A percentile compares a stretch with the other conserved stretches of the same genome.
These are phyloP conservation scores for Pandemis cinnamomeana DNA, from an alignment of 2,888 invertebrate genomes.

Conservation along the genomic window DNA sequence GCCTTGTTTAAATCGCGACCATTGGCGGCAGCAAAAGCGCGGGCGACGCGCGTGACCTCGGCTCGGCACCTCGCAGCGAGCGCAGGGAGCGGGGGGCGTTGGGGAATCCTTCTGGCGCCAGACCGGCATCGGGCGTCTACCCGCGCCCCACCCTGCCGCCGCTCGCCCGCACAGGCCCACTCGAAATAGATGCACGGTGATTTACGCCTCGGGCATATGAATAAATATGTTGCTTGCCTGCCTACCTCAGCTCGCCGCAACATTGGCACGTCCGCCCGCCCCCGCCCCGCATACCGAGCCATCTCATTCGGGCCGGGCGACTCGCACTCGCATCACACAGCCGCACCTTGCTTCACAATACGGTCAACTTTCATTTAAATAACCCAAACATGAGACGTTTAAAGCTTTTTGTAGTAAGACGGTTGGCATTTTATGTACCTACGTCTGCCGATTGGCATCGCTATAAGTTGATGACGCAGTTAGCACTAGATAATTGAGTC, in stretches of 20 bases:
- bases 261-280: constrained; percentile 80
- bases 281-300: constrained; percentile 68
- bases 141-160: constrained; percentile 65
- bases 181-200: constrained; percentile 83
- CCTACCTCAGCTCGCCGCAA: constrained; percentile 59
- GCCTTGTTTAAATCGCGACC: constrained; percentile 36
- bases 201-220: constrained; percentile 83
- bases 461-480: constrained; percentile 3
- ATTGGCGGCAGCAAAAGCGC: constrained; percentile 45
- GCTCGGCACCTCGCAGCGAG: constrained; percentile 50
- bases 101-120: constrained; percentile 86
- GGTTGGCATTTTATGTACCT: constrained; percentile 10
- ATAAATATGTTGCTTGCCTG: constrained; percentile 81
- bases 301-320: constrained; percentile 41
- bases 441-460: constrained; percentile 1
- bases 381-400: constrained; percentile 19
- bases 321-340: constrained; percentile 35
- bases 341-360: constrained; percentile 41
- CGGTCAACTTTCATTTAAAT: constrained; percentile 41
- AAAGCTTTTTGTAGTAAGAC: constrained; percentile 15
- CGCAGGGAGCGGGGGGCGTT: constrained; percentile 72
- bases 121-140: constrained; percentile 81
- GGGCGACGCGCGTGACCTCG: constrained; percentile 58
- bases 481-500: constrained; percentile 10
- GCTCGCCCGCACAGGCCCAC: constrained; percentile 69